Evolutionary conservation across 2,797 vertebrate genomes (phyloP).

Genomic region (Dryobates pubescens): DNA sequence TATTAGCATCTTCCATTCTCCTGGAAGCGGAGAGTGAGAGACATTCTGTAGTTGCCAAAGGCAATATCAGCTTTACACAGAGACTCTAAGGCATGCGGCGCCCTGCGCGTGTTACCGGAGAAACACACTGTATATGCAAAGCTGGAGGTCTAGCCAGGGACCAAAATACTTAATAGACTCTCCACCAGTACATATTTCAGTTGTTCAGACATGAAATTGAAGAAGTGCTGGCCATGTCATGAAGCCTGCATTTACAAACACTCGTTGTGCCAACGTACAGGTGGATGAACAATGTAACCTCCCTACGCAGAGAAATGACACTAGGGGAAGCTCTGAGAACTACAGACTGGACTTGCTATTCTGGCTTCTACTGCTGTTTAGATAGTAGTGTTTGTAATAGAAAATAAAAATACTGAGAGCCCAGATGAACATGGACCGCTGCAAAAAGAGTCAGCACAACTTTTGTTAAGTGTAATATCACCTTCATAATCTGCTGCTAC

Average conservation of each 20-base stretch:
- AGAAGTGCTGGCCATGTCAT: not conserved
- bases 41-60: conserved; percentile 60
- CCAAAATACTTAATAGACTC: not conserved
- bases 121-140: not conserved
- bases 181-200: not conserved
- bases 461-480: not conserved
- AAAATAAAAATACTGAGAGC: not conserved
- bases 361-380: not conserved
- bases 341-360: not conserved
- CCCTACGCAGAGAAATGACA: not conserved
- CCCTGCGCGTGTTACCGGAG: not conserved
- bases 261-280: not conserved
- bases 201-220: not conserved
- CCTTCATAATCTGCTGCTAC: not conserved
- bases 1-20: conserved; percentile 69
- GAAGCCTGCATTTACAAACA: not conserved
- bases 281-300: not conserved
- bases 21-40: conserved; percentile 45
- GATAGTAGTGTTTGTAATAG: not conserved
- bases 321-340: not conserved
- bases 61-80: conserved; percentile 51
- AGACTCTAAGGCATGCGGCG: not conserved
- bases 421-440: not conserved
- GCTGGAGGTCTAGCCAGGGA: not conserved
- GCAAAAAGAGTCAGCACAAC: not conserved